phyloP scores from a whole-genome alignment of 2,113 vertebrate species.

The Apistogramma diplotaenia region DNA sequence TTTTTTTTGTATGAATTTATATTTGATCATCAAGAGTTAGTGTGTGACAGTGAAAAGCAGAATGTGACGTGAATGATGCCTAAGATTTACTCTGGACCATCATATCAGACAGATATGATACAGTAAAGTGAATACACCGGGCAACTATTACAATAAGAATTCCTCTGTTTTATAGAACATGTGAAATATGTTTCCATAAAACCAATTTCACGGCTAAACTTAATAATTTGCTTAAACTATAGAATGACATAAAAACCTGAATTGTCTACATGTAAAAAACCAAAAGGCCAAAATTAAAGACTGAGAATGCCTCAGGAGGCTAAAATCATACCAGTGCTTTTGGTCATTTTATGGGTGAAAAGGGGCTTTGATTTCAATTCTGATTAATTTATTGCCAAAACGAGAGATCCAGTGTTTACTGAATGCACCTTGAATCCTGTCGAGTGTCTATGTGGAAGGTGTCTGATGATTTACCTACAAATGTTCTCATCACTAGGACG shows the following conservation, averaged over 20 bases:
- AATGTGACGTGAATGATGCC: conserved; percentile 11
- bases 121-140: background rate
- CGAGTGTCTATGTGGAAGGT: background rate
- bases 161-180: background rate
- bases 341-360: too few species aligned
- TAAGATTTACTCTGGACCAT: conserved; percentile 1
- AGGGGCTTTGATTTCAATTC: too few species aligned
- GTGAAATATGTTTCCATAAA: background rate
- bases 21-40: conserved; percentile 3
- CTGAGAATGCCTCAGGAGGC: background rate
- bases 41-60: background rate
- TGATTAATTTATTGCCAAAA: background rate
- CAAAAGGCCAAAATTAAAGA: background rate
- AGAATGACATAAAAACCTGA: background rate
- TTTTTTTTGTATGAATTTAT: background rate
- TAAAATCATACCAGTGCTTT: background rate
- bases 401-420: background rate
- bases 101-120: background rate
- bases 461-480: background rate
- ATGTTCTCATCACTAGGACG: background rate
- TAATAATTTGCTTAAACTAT: background rate
- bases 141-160: background rate
- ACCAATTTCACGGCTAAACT: background rate
- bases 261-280: background rate
- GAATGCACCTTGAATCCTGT: background rate